Conservation (phyloP, 2,113 vertebrate species). For the Charadrius vociferus region DNA sequence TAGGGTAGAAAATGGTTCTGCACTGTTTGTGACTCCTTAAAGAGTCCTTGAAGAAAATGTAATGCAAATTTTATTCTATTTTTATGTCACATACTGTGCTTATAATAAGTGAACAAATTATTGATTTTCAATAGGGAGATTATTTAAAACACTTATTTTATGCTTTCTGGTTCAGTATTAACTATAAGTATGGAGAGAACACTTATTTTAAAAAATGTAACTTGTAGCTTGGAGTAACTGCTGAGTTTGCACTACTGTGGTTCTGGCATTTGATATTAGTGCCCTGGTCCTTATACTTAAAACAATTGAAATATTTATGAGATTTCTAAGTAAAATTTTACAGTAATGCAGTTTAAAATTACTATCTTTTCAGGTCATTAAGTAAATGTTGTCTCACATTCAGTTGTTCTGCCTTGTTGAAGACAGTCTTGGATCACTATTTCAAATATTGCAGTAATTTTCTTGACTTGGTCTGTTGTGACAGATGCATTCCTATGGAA, state of each 20-base stretch:
- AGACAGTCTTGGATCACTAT: neutral
- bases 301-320: neutral
- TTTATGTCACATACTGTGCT: neutral
- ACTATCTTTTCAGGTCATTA: neutral
- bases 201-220: conserved; percentile 15
- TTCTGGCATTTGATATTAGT: neutral
- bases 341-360: neutral
- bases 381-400: neutral
- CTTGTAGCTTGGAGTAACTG: neutral
- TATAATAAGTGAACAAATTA: conserved; percentile 56
- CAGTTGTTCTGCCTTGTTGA: neutral
- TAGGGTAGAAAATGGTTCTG: neutral
- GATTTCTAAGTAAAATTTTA: neutral
- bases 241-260: neutral
- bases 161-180: conserved; percentile 41
- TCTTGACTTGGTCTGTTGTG: neutral
- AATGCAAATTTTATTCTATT: conserved; percentile 58
- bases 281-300: neutral
- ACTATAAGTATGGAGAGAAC: neutral
- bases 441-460: neutral
- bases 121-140: conserved; percentile 48
- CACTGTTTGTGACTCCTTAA: conserved; percentile 9
- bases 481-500: neutral
- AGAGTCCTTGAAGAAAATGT: conserved; percentile 39
- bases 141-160: conserved; percentile 62